These are phyloP conservation scores for Diaperis boleti DNA, from an alignment of 2,888 invertebrate species.

Conservation along the genomic window DNA sequence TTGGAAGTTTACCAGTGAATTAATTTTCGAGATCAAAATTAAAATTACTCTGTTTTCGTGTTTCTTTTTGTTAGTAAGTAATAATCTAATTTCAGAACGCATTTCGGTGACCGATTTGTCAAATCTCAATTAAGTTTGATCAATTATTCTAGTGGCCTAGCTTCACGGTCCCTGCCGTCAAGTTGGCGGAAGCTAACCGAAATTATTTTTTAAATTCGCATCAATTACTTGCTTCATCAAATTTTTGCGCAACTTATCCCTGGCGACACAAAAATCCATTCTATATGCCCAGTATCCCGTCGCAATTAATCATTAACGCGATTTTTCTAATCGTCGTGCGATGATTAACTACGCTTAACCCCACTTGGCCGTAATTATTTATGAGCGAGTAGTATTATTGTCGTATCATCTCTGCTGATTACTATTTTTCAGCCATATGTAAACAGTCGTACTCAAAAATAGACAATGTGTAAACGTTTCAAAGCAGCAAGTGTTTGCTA, in stretches of 20 bases:
- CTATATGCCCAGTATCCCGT: too few species aligned
- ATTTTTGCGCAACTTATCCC: constrained; percentile 25
- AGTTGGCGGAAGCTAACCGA: constrained; percentile 24
- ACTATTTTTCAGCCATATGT: background rate
- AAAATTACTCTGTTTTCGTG: background rate
- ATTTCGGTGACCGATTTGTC: constrained; percentile 32
- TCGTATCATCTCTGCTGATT: constrained; percentile 13
- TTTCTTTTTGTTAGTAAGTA: constrained; percentile 13
- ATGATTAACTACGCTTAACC: constrained; percentile 8
- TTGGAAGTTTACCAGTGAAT: background rate
- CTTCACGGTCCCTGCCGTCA: constrained; percentile 36
- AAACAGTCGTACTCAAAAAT: constrained; percentile 9
- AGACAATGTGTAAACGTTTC: constrained; percentile 22
- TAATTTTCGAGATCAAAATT: background rate
- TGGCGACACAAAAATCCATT: constrained; percentile 29
- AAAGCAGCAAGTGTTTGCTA: constrained; percentile 24
- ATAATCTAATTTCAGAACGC: constrained; percentile 15
- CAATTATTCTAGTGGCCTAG: constrained; percentile 38
- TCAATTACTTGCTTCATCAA: constrained; percentile 37
- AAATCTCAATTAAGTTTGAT: constrained; percentile 40
- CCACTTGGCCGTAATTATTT: constrained; percentile 5
- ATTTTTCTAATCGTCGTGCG: constrained; percentile 9
- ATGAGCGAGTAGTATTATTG: constrained; percentile 1
- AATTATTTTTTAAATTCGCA: constrained; percentile 37
- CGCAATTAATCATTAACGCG: constrained; percentile 13